These are phyloP conservation scores for Lapara coniferarum DNA, from an alignment of 2,888 invertebrate species.

Conservation along the genomic window DNA sequence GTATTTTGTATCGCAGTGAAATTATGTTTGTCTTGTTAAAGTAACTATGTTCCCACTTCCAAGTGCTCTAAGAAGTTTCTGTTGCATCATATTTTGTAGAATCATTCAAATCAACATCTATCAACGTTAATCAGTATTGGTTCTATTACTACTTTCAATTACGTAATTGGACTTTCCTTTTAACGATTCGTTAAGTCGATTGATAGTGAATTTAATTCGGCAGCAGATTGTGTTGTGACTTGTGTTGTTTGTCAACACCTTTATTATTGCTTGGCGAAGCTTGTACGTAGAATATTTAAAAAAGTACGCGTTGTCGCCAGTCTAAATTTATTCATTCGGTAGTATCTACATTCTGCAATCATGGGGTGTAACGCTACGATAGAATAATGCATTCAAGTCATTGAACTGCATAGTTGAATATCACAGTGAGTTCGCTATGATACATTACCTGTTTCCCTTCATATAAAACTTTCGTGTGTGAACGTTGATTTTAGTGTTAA, in stretches of 20 bases:
- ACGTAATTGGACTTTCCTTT: constrained; percentile 70
- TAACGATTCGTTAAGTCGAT: constrained; percentile 26
- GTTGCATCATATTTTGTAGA: constrained; percentile 40
- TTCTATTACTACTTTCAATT: constrained; percentile 68
- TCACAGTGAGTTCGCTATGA: constrained; percentile 14
- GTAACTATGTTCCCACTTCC: constrained; percentile 29
- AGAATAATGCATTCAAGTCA: constrained; percentile 10
- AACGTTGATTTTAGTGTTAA: constrained; percentile 1
- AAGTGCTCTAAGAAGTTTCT: constrained; percentile 37
- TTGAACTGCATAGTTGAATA: constrained; percentile 21
- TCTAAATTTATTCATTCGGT: background rate
- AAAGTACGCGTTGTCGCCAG: background rate
- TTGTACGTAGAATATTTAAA: background rate
- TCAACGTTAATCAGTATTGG: constrained; percentile 70
- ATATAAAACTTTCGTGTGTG: constrained; percentile 8
- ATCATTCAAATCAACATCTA: constrained; percentile 48
- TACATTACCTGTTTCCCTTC: constrained; percentile 16
- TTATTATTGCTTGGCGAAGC: background rate
- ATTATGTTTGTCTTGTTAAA: constrained; percentile 52
- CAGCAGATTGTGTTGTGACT: background rate
- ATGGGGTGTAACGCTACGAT: background rate
- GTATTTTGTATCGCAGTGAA: constrained; percentile 42
- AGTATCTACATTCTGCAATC: background rate
- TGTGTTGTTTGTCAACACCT: background rate
- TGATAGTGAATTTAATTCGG: constrained; percentile 24